These are phyloP conservation scores for Drepana arcuata DNA, from an alignment of 1,140 invertebrate genomes.

Conservation along the genomic window DNA sequence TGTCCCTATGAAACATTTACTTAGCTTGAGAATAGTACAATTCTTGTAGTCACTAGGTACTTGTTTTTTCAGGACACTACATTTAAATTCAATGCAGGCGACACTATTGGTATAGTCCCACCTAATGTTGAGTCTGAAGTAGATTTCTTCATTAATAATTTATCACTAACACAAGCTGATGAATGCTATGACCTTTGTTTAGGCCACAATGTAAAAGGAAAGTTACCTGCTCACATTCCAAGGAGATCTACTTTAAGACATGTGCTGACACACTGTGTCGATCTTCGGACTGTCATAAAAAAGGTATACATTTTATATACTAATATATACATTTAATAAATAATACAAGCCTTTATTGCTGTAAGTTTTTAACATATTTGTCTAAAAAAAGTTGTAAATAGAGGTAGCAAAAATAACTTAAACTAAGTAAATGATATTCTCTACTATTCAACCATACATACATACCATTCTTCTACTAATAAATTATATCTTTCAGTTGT, in stretches of 20 bases:
- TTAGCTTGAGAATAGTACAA: too few species aligned
- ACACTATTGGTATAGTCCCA: conserved; percentile 48
- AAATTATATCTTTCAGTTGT: conserved; percentile 66
- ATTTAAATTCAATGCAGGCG: conserved; percentile 43
- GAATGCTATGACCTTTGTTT: conserved; percentile 21
- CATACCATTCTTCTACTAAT: too few species aligned
- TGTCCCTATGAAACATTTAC: too few species aligned
- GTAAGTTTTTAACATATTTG: too few species aligned
- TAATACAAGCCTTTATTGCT: too few species aligned
- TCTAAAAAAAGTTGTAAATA: too few species aligned
- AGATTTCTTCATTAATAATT: conserved; percentile 24
- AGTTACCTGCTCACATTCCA: conserved; percentile 58
- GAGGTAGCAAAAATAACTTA: too few species aligned
- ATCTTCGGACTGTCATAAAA: conserved; percentile 59
- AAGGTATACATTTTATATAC: conserved; percentile 45
- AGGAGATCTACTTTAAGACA: conserved; percentile 41
- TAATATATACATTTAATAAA: too few species aligned
- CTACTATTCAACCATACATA: too few species aligned
- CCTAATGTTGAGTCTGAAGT: conserved; percentile 32
- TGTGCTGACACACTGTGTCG: conserved; percentile 52
- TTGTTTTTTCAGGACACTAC: conserved; percentile 35
- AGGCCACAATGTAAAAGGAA: conserved; percentile 24
- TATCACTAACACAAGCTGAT: conserved; percentile 26
- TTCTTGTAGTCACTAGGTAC: too few species aligned
- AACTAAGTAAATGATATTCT: too few species aligned